phyloP scores from a whole-genome alignment of 2,797 vertebrate genomes.

The Sebastes matsubarae region DNA sequence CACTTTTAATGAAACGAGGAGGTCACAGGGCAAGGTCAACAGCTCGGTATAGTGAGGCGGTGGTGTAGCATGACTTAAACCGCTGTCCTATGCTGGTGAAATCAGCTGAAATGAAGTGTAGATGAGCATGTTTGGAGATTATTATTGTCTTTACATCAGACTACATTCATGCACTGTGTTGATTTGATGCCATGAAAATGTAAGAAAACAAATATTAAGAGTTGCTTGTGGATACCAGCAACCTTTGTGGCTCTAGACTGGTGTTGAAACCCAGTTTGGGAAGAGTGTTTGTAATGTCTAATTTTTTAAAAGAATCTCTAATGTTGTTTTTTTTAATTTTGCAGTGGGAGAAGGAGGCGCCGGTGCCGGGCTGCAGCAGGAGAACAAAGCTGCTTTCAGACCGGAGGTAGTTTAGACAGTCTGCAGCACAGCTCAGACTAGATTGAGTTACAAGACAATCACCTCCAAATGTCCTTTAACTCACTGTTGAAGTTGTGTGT shows the following conservation, averaged over 20 bases:
- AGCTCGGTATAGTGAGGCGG: neutral
- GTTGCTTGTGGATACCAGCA: neutral
- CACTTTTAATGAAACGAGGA: constrained; percentile 77
- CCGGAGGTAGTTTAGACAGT: neutral
- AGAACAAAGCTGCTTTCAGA: constrained; percentile 77
- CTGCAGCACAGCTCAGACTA: constrained; percentile 29
- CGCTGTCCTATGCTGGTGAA: neutral
- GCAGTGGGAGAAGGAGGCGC: neutral
- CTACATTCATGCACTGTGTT: accelerated
- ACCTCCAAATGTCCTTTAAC: constrained; percentile 71
- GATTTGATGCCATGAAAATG: neutral
- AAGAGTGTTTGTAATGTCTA: neutral
- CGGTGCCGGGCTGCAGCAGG: neutral
- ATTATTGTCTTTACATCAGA: neutral
- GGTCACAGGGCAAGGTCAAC: constrained; percentile 71
- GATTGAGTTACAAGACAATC: constrained; percentile 68
- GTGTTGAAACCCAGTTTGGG: neutral
- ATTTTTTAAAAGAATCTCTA: neutral
- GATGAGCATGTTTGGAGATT: neutral
- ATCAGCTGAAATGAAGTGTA: neutral
- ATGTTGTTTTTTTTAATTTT: neutral
- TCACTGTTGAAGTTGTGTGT: neutral
- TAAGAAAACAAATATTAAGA: neutral
- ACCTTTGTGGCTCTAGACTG: neutral
- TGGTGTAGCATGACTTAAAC: neutral